Evolutionary conservation across 1,140 invertebrate species (phyloP).

Genomic region (Capitella teleta): DNA sequence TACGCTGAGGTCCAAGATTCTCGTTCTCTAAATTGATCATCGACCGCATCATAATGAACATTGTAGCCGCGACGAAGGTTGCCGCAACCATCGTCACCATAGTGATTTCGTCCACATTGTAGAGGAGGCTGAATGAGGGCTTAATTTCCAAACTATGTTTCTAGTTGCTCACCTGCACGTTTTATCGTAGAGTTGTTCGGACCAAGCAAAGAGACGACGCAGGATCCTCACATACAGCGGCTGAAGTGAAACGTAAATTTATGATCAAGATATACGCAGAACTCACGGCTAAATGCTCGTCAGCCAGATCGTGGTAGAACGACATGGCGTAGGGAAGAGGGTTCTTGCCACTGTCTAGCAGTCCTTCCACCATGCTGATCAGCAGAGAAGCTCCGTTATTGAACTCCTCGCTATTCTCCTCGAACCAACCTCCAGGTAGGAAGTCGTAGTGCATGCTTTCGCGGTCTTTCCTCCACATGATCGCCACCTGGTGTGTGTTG

Average conservation of each 20-base stretch:
- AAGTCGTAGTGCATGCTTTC: conserved; percentile 3
- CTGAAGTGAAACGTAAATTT: neutral
- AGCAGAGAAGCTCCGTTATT: neutral
- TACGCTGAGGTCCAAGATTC: too few relatives aligned
- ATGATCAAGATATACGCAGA: neutral
- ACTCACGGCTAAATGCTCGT: conserved; percentile 5
- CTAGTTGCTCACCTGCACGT: too few relatives aligned
- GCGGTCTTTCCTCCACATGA: conserved; percentile 1
- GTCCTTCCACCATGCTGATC: conserved; percentile 1
- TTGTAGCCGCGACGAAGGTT: too few relatives aligned
- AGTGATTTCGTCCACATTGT: too few relatives aligned
- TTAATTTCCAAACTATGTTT: too few relatives aligned
- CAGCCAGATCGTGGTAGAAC: conserved; percentile 1
- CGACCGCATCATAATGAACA: too few relatives aligned
- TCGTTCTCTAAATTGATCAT: too few relatives aligned
- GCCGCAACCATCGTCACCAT: too few relatives aligned
- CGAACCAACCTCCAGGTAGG: conserved; percentile 2
- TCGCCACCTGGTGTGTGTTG: neutral
- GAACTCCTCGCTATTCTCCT: neutral
- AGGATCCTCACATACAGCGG: neutral
- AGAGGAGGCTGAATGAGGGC: too few relatives aligned
- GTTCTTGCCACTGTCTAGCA: neutral
- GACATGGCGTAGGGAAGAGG: neutral
- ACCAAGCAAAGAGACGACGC: too few relatives aligned
- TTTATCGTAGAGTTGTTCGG: too few relatives aligned